phyloP scores from a whole-genome alignment of 2,888 invertebrate species.

The Megamerina dolium region DNA sequence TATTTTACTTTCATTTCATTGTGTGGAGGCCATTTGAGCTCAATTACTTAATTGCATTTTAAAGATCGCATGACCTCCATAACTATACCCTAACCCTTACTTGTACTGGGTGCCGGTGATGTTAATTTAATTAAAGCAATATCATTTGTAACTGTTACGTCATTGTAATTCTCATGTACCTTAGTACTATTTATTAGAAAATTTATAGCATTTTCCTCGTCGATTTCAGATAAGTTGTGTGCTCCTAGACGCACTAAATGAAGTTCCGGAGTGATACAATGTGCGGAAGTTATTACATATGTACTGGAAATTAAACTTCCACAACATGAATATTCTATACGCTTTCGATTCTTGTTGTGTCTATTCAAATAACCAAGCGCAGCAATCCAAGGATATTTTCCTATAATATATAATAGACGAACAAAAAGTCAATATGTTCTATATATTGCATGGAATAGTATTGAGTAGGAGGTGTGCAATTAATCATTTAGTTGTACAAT shows the following conservation, averaged over 20 bases:
- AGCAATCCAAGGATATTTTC: conserved; percentile 79
- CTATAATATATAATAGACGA: conserved; percentile 48
- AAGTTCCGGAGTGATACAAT: conserved; percentile 39
- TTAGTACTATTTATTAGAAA: conserved; percentile 56
- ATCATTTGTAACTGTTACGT: conserved; percentile 63
- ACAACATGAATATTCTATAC: conserved; percentile 63
- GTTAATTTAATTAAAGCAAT: conserved; percentile 68
- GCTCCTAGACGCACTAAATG: conserved; percentile 57
- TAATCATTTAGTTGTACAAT: too few species aligned
- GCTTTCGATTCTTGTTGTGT: conserved; percentile 42
- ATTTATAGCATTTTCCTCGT: conserved; percentile 58
- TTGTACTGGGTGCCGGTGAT: conserved; percentile 27
- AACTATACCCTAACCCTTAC: conserved; percentile 23
- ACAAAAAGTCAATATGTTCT: too few species aligned
- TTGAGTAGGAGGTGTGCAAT: too few species aligned
- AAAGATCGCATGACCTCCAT: neutral
- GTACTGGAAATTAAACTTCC: conserved; percentile 63
- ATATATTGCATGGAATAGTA: too few species aligned
- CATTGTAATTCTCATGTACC: conserved; percentile 64
- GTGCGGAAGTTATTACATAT: conserved; percentile 69
- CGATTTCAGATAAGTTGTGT: conserved; percentile 55
- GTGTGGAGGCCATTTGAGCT: too few species aligned
- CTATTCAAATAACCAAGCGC: conserved; percentile 60
- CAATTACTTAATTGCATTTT: too few species aligned
- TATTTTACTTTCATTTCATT: too few species aligned